phyloP scores from a whole-genome alignment of 2,113 vertebrate genomes.

The Thunnus maccoyii region DNA sequence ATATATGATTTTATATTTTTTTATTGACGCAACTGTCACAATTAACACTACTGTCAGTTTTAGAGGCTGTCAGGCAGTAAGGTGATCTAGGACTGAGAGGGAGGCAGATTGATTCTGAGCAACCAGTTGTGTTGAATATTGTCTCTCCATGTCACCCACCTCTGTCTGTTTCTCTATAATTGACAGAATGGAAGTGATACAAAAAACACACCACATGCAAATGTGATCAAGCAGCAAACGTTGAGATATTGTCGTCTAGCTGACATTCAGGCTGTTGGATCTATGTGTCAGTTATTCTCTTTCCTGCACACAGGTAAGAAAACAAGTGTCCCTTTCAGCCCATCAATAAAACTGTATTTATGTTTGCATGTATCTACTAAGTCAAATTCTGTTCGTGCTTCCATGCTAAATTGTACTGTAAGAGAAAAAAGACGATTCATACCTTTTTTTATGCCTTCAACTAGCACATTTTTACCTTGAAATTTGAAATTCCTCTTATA shows the following conservation, averaged over 20 bases:
- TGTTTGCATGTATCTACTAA: not conserved
- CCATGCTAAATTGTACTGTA: too few species aligned
- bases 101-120: slow-evolving; percentile 3
- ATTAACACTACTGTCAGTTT: not conserved
- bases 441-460: not conserved
- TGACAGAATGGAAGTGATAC: slow-evolving; percentile 1
- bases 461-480: not conserved
- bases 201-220: not conserved
- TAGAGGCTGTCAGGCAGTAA: not conserved
- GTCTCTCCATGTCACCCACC: not conserved
- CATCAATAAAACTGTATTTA: not conserved
- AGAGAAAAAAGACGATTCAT: too few species aligned
- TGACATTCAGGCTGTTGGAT: not conserved
- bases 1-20: not conserved
- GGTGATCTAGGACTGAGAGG: slow-evolving; percentile 12
- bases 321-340: not conserved
- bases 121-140: not conserved
- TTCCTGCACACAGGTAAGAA: not conserved
- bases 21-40: not conserved
- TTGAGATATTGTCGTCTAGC: not conserved
- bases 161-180: not conserved
- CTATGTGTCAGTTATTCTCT: not conserved
- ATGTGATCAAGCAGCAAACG: not conserved
- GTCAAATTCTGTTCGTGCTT: not conserved
- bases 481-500: not conserved